Conservation (phyloP, 2,797 vertebrate genomes). For the Enteromius argenteus region DNA sequence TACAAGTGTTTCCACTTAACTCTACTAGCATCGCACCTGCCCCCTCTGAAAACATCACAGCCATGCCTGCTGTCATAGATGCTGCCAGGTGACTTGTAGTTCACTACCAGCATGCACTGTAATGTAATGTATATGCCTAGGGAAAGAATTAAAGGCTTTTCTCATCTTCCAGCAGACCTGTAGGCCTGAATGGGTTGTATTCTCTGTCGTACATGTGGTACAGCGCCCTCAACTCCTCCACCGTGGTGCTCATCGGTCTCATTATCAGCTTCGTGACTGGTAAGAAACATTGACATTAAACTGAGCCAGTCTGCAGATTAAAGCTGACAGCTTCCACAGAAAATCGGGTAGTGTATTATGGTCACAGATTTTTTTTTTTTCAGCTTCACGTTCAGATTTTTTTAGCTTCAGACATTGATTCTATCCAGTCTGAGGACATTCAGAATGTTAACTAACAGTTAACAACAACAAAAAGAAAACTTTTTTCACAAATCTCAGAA, state of each 20-base stretch:
- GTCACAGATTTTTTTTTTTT: too few relatives aligned
- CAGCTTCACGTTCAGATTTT: too few relatives aligned
- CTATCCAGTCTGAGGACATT: too few relatives aligned
- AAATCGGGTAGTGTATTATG: too few relatives aligned
- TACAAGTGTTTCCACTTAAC: constrained; percentile 24
- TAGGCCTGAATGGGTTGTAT: constrained; percentile 84
- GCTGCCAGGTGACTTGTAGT: constrained; percentile 66
- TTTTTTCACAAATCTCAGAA: too few relatives aligned
- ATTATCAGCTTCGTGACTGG: constrained; percentile 89
- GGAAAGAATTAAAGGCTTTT: neutral
- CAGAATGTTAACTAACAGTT: neutral
- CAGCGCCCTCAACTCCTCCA: constrained; percentile 88
- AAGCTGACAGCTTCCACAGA: too few relatives aligned
- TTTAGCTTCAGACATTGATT: too few relatives aligned
- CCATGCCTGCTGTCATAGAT: constrained; percentile 68
- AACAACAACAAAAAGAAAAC: too few relatives aligned
- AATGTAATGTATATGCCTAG: neutral
- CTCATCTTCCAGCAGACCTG: constrained; percentile 65
- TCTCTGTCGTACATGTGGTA: constrained; percentile 96
- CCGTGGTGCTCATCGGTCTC: constrained; percentile 86
- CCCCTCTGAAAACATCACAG: constrained; percentile 60
- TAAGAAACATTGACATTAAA: constrained; percentile 61
- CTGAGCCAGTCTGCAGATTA: too few relatives aligned
- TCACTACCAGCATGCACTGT: neutral
- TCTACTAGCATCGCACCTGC: constrained; percentile 52